Base-by-base conservation (phyloP, 2,888 invertebrate genomes). In the Metacarcinus magister region DNA sequence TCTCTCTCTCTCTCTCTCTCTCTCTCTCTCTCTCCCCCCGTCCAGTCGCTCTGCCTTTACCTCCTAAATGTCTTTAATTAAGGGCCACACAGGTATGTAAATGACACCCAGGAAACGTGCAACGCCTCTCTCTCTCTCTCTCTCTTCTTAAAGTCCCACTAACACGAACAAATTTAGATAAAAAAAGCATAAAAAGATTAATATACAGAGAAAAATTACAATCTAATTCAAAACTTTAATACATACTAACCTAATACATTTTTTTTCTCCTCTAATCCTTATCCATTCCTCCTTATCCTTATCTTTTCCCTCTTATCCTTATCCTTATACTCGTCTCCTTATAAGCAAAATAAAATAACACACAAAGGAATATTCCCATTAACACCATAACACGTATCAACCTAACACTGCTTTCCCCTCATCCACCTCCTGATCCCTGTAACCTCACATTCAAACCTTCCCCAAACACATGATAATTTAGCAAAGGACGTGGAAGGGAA, bases 41-140 rank as follows among this genome's bases (percentile, higher is more conserved):
- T 90, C 16, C 16, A 10, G 39, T 3, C 16, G 90, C 10, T 90
- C 44, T 28, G 2, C 44, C 44, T 90, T 90, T 90, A 8, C 44
- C 16, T 90, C 90, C 39, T 28, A 44, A 39, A 90, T 90, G 90
- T 90, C 44, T 90, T 67, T 67, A 67, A 67, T 67, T 67, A 67
- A 67, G 67, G 67, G 3, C 19, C 67, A 19, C 67, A 3, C 23
- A 19, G 67, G 67, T 67, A 67, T 67, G 67, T 67, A 67, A 67
- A 67, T 67, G 67, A 67, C 67, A 67, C 19, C 19, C 67, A 67
- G 67, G 67, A 16, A 67, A 67, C 67, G 67, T 23, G 67, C 48
- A 48, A 48, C 48, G 13, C 23, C 19, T 23, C 10, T 67, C 67
- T 67, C 75, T 75, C 28, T 75, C 75, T 75, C n/a, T 75, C 28